A percentile compares a stretch with the other conserved stretches of the same genome.
Evolutionary conservation across 2,113 vertebrate genomes (phyloP).

Genomic region (Furnarius figulus): DNA sequence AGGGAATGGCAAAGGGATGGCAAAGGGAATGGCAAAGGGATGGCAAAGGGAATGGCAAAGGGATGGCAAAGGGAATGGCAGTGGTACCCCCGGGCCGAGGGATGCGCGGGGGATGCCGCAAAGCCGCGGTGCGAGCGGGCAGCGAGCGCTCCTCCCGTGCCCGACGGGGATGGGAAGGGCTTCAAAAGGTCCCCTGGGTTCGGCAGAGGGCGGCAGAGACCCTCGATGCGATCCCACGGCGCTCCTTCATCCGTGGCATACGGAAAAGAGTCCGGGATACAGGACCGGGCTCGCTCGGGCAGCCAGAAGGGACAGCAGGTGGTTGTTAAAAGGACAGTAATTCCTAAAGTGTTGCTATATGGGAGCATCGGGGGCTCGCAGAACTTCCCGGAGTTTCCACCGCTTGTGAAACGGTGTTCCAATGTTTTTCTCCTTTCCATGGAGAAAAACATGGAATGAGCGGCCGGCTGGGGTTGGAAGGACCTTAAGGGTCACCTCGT

Average conservation of each 20-base stretch:
- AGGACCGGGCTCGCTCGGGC: fast-evolving
- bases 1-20: background rate
- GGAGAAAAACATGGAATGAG: background rate
- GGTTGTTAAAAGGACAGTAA: fast-evolving
- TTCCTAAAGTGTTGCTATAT: fast-evolving
- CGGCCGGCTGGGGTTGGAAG: background rate
- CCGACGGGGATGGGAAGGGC: fast-evolving
- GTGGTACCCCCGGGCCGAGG: fast-evolving
- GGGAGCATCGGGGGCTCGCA: too few relatives aligned
- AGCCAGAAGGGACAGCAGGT: fast-evolving
- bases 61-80: background rate
- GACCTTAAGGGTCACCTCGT: background rate
- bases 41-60: too few relatives aligned
- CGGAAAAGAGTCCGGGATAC: fast-evolving
- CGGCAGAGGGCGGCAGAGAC: background rate
- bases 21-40: background rate
- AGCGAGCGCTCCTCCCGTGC: background rate
- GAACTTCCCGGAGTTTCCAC: fast-evolving
- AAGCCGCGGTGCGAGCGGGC: background rate
- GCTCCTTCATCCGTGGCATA: fast-evolving
- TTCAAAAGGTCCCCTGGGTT: fast-evolving
- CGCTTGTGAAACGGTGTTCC: background rate
- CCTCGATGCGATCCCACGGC: background rate
- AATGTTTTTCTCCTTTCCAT: too few relatives aligned
- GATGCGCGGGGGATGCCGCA: background rate